These are phyloP conservation scores for Callospermophilus lateralis DNA, from an alignment of 2,113 vertebrate species.

Conservation along the genomic window DNA sequence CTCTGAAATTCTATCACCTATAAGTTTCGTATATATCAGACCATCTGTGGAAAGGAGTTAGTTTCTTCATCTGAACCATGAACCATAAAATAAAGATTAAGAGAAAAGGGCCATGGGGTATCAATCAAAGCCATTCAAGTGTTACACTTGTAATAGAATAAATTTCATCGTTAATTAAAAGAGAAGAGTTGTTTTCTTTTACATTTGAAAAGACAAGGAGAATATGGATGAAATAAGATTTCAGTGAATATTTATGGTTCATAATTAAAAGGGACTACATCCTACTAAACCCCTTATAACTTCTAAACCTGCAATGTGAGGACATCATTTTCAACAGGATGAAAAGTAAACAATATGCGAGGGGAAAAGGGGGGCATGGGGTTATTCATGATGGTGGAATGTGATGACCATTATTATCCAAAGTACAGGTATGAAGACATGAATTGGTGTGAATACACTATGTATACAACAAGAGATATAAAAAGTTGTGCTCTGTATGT, in stretches of 20 bases:
- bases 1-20: no score
- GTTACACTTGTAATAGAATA: neutral
- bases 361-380: no score
- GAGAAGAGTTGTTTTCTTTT: neutral
- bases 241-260: slow-evolving; percentile 11
- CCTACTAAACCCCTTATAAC: neutral
- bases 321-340: neutral
- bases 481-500: no score
- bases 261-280: slow-evolving; percentile 22
- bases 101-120: no score
- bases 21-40: neutral
- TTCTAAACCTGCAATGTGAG: neutral
- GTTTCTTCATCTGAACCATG: no score
- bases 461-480: no score
- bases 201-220: neutral
- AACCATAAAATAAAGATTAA: no score
- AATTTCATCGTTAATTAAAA: neutral
- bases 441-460: no score
- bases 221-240: neutral
- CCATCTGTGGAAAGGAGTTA: no score
- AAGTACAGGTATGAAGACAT: no score
- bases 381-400: no score
- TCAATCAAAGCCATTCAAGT: neutral
- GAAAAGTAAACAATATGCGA: neutral
- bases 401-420: no score